Base-by-base conservation (phyloP, 2,888 invertebrate genomes). In the Anagyrus pseudococci region DNA sequence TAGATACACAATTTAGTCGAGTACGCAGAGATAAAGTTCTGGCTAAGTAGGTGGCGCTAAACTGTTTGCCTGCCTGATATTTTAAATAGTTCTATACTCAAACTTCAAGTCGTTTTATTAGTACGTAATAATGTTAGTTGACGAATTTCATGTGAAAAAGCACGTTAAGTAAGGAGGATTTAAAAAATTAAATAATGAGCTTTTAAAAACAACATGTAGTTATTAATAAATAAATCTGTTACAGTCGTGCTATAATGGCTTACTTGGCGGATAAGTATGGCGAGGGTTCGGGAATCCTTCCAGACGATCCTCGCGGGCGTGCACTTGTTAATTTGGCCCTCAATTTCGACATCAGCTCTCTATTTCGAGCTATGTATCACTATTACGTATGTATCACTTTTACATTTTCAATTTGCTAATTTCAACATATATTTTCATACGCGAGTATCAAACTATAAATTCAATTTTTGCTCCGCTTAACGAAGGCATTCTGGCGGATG, bases 331-430 rank as follows among this genome's bases (percentile, higher is more conserved):
- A 84, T 69, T 77, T 80, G 37, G 71, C 77, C 33, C 70, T 83
- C 4, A 73, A 80, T 61, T 84, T 82, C 64, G 84, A 84, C 66
- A 72, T 78, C 47, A 80, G 78, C 17, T 76, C 72, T 1, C 72
- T 84, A 0, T 80, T 77, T 68, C 74, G 74, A 53, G 83, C 58
- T 15, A 22, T 75, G 3, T 17, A 26, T 0, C 43, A 43, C 20
- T 80, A 73, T 69, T 80, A 76, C 59, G 91, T 91, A 80, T 85
- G 89, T 29, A 86, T 69, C 29, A 7, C 29, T 10, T 29, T 29
- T 29, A 7, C 29, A 29, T 10, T 29, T 29, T 29, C 6, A 4
- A 10, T 29, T 4, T 29, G 29, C 29, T 7, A 29, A 29, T 29
- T 7, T 29, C 29, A 4, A 29, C 29, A 29, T 29, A 29, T 29